A percentile compares a stretch with the other conserved stretches of the same genome.
Evolutionary conservation across 2,888 invertebrate species (phyloP).

Genomic region (Stegophylla sp.): DNA sequence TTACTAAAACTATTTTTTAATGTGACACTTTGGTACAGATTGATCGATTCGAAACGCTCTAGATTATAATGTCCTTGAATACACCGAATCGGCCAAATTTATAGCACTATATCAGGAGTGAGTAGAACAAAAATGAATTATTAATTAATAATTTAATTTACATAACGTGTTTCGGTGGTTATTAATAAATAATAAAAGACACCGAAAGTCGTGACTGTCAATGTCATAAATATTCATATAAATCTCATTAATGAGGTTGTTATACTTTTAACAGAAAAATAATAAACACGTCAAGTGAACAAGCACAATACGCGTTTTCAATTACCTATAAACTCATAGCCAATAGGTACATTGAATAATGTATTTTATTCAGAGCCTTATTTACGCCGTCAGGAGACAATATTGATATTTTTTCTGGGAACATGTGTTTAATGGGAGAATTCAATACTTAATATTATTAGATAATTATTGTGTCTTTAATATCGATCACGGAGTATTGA

Average conservation of each 20-base stretch:
- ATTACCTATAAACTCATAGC: too few species aligned
- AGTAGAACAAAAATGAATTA: not conserved
- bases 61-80: constrained; percentile 30
- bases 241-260: constrained; percentile 10
- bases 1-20: constrained; percentile 1
- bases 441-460: too few species aligned
- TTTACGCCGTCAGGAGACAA: too few species aligned
- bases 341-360: too few species aligned
- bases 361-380: too few species aligned
- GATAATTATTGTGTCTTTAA: too few species aligned
- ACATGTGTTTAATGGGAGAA: too few species aligned
- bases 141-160: constrained; percentile 29
- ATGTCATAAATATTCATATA: not conserved
- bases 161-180: constrained; percentile 2
- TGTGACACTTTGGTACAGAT: not conserved
- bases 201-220: not conserved
- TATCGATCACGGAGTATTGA: too few species aligned
- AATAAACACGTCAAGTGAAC: too few species aligned
- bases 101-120: not conserved
- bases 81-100: not conserved
- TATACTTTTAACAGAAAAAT: not conserved
- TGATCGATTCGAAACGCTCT: constrained; percentile 35
- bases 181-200: not conserved
- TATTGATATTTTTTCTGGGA: too few species aligned
- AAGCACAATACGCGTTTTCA: too few species aligned